A percentile compares a stretch with the other conserved stretches of the same genome.
Conservation (phyloP, 1,140 invertebrate species). For the Drosophila carrolli region DNA sequence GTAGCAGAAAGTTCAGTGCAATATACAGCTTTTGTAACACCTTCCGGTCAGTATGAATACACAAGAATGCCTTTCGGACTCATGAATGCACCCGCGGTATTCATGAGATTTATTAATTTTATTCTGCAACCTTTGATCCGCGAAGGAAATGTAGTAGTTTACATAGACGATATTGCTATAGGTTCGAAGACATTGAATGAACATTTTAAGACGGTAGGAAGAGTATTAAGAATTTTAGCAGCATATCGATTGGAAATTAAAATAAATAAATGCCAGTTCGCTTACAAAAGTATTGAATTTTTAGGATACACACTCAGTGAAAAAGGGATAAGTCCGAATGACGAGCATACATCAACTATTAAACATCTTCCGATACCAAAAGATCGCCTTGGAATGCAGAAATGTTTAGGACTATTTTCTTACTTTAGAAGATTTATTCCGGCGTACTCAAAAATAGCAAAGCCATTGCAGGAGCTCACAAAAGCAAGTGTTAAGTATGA, state of each 20-base stretch:
- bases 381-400: slow-evolving; percentile 1
- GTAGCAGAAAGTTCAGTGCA: background rate
- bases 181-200: background rate
- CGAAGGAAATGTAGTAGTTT: background rate
- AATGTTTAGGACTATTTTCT: slow-evolving; percentile 2
- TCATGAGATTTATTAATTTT: background rate
- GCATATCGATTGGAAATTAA: background rate
- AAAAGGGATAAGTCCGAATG: too few species aligned
- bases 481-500: background rate
- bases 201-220: background rate
- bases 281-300: too few species aligned
- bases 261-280: background rate
- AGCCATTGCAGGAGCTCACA: slow-evolving; percentile 3
- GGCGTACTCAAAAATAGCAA: background rate
- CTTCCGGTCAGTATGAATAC: background rate
- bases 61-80: slow-evolving; percentile 1
- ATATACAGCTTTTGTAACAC: slow-evolving; percentile 3
- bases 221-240: background rate
- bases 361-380: background rate
- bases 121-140: background rate
- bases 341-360: too few species aligned
- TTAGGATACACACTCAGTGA: too few species aligned
- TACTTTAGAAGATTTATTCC: slow-evolving; percentile 4
- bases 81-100: background rate
- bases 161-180: background rate